A percentile compares a stretch with the other conserved stretches of the same genome.
Evolutionary conservation across 2,888 invertebrate species (phyloP).

Genomic region (Sepiola atlantica): DNA sequence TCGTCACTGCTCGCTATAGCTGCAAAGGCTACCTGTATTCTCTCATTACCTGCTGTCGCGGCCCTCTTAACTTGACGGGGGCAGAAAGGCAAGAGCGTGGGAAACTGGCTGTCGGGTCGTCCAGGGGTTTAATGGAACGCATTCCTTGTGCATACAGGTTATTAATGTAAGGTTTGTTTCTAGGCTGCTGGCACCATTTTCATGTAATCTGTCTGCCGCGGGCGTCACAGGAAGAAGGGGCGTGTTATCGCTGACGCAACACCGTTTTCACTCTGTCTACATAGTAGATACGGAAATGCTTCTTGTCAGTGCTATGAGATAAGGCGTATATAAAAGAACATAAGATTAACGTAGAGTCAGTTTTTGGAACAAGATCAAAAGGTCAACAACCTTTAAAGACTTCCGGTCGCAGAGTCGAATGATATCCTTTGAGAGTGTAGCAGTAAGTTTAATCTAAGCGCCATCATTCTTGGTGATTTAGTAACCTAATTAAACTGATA

Average conservation of each 20-base stretch:
- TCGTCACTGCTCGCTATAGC: not conserved
- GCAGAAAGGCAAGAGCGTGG: conserved; percentile 10
- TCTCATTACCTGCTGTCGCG: not conserved
- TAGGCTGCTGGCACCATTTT: conserved; percentile 2
- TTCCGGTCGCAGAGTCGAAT: too few species aligned
- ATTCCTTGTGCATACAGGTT: not conserved
- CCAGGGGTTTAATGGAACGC: not conserved
- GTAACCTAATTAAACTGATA: too few species aligned
- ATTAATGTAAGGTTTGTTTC: conserved; percentile 13
- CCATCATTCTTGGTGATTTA: too few species aligned
- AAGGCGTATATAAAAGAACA: too few species aligned
- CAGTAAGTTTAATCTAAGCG: too few species aligned
- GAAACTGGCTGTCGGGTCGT: not conserved
- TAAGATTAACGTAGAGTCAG: too few species aligned
- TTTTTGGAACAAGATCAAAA: too few species aligned
- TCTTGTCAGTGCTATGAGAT: not conserved
- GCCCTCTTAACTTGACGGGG: not conserved
- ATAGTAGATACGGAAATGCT: not conserved
- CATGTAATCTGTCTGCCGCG: not conserved
- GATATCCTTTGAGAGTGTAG: too few species aligned
- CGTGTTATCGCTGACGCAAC: not conserved
- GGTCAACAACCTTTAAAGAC: too few species aligned
- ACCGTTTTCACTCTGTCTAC: not conserved
- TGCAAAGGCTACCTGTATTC: not conserved
- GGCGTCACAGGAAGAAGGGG: not conserved